Conservation (phyloP, 2,797 vertebrate genomes). For the Amphiprion clarkii region DNA sequence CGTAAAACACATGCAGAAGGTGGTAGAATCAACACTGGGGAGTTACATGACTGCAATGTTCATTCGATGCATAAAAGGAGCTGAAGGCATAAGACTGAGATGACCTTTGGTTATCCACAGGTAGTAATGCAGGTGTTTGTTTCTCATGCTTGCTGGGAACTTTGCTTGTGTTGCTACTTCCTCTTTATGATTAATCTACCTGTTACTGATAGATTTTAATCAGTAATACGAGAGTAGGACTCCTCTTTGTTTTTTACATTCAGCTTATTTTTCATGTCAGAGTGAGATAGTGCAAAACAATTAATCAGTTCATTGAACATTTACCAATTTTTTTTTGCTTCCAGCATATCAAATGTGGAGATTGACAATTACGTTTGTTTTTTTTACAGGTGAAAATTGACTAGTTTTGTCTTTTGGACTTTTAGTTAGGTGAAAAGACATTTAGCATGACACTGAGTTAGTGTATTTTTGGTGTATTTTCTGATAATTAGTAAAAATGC, state of each 20-base stretch:
- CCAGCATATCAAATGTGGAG: no score
- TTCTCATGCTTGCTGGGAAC: conserved; percentile 3
- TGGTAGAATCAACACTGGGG: conserved; percentile 7
- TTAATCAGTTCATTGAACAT: background rate
- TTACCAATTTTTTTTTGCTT: no score
- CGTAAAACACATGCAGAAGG: conserved; percentile 7
- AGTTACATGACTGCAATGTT: conserved; percentile 29
- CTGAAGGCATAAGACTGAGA: conserved; percentile 8
- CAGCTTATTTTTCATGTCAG: background rate
- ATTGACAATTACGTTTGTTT: no score
- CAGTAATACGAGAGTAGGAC: background rate
- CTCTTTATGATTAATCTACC: background rate
- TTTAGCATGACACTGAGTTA: no score
- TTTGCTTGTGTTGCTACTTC: background rate
- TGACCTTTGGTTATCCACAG: conserved; percentile 26
- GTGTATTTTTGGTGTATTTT: no score
- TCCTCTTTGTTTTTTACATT: background rate
- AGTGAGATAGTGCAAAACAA: background rate
- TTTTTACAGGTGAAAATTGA: no score
- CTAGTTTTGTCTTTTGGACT: no score
- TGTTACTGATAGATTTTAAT: conserved; percentile 6
- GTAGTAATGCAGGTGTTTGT: conserved; percentile 18
- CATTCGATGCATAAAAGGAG: conserved; percentile 30
- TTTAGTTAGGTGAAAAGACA: no score
- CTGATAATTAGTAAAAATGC: no score